phyloP scores from a whole-genome alignment of 2,113 vertebrate species.

The Dasypus novemcinctus region DNA sequence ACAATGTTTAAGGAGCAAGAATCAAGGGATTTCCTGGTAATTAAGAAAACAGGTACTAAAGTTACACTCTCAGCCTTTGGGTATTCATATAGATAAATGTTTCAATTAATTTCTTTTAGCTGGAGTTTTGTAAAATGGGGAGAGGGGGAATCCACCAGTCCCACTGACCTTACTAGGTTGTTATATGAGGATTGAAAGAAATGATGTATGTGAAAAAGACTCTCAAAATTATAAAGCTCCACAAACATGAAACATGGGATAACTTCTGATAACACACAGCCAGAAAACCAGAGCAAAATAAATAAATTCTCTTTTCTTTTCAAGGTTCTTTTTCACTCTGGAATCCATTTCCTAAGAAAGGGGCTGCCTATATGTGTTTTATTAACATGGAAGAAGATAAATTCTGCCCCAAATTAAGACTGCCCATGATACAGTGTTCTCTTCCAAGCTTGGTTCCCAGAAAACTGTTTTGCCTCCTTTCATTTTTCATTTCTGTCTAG shows the following conservation, averaged over 20 bases:
- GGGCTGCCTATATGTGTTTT: not conserved
- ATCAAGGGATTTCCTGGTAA: not conserved
- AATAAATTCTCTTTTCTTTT: conserved; percentile 21
- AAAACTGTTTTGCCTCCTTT: conserved; percentile 31
- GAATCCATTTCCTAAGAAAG: not conserved
- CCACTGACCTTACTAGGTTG: not conserved
- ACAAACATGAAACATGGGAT: not conserved
- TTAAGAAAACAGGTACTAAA: not conserved
- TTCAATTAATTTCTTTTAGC: not conserved
- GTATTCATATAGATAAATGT: not conserved
- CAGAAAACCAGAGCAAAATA: conserved; percentile 13
- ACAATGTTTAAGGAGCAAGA: not conserved
- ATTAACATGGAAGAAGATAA: conserved; percentile 32
- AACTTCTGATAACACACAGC: not conserved
- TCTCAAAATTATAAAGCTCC: not conserved
- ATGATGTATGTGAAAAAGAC: conserved; percentile 3
- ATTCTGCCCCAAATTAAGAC: conserved; percentile 41
- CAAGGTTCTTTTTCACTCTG: conserved; percentile 51
- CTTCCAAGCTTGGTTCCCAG: not conserved
- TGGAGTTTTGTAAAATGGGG: not conserved
- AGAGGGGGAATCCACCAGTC: rapidly evolving
- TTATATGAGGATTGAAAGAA: not conserved
- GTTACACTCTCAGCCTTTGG: not conserved
- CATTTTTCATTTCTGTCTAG: conserved; percentile 22
- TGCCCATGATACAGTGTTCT: conserved; percentile 2